Conservation (phyloP, 2,113 vertebrate genomes). For the Phoxinus phoxinus region DNA sequence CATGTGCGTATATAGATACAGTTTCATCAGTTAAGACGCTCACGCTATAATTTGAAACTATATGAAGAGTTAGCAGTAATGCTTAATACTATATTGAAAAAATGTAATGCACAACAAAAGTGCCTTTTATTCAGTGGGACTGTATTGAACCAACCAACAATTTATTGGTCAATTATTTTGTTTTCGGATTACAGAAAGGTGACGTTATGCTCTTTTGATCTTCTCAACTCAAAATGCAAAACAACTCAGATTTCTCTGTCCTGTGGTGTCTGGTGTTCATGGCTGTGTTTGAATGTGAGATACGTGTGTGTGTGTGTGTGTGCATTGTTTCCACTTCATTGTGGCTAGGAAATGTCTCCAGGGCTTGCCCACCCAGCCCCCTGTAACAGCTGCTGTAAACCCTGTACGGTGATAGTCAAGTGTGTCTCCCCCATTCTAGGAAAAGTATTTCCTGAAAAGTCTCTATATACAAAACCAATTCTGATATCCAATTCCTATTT, state of each 20-base stretch:
- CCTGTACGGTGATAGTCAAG: slow-evolving; percentile 30
- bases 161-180: neutral
- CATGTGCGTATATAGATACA: neutral
- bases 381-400: slow-evolving; percentile 52
- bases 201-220: neutral
- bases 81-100: too few relatives aligned
- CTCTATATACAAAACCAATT: neutral
- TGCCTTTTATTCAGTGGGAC: neutral
- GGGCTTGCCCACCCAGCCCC: slow-evolving; percentile 46
- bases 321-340: slow-evolving; percentile 55
- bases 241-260: neutral
- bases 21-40: neutral
- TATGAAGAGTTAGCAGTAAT: neutral
- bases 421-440: slow-evolving; percentile 32
- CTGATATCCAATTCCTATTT: neutral
- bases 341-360: slow-evolving; percentile 53
- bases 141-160: neutral
- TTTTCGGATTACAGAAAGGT: neutral
- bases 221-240: neutral
- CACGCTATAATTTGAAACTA: neutral
- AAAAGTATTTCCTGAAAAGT: slow-evolving; percentile 23
- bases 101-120: neutral
- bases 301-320: slow-evolving; percentile 23
- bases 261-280: neutral
- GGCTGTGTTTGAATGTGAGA: slow-evolving; percentile 34